These are phyloP conservation scores for Condylura cristata DNA, from an alignment of 2,113 vertebrate genomes.

Conservation along the genomic window DNA sequence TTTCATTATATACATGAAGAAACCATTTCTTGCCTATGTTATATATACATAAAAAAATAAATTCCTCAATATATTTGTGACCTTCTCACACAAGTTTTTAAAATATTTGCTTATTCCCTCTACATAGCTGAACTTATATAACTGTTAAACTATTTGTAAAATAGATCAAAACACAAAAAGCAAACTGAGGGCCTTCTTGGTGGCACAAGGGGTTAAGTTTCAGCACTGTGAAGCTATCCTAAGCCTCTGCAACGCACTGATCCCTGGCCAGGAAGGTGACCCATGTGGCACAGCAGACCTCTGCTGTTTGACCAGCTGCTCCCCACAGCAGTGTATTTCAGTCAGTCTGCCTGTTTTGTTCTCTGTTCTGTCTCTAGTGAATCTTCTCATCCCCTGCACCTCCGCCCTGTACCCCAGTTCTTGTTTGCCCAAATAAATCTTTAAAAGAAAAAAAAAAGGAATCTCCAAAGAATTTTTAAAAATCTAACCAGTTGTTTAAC, in stretches of 20 bases:
- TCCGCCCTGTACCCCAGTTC: no score
- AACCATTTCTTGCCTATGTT: constrained; percentile 44
- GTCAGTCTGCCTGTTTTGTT: no score
- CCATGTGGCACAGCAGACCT: no score
- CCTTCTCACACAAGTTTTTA: constrained; percentile 49
- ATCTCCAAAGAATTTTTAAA: constrained; percentile 52
- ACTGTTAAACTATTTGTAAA: constrained; percentile 30
- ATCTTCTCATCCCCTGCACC: no score
- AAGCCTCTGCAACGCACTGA: no score
- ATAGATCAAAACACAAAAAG: constrained; percentile 61
- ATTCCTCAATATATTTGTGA: constrained; percentile 64
- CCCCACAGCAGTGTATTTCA: no score
- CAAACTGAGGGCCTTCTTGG: not conserved
- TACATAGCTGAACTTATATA: not conserved
- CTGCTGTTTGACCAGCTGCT: no score
- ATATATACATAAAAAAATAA: constrained; percentile 57
- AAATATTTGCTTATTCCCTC: constrained; percentile 61
- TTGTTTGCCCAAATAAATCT: no score
- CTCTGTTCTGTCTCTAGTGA: no score
- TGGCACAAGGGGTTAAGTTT: not conserved
- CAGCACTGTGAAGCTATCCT: no score
- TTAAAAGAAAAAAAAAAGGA: no score
- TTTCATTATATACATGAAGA: not conserved
- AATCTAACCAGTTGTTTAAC: not conserved
- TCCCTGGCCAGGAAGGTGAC: no score